phyloP scores from a whole-genome alignment of 2,113 vertebrate species.

The Psammodynastes pulverulentus region DNA sequence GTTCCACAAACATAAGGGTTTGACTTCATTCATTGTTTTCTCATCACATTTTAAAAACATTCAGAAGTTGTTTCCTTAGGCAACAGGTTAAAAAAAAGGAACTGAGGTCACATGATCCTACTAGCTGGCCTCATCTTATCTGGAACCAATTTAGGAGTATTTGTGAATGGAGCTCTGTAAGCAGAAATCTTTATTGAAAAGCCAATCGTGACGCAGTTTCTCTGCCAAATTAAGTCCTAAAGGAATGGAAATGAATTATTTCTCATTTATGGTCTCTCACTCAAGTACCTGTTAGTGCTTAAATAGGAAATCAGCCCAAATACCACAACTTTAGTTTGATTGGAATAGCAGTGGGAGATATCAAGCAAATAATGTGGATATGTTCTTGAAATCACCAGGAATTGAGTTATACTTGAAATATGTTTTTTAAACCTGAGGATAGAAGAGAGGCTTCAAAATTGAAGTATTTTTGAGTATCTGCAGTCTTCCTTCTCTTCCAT shows the following conservation, averaged over 20 bases:
- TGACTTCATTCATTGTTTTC: background rate
- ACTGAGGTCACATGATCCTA: background rate
- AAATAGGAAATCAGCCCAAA: background rate
- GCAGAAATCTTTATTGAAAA: background rate
- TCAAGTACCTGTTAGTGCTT: background rate
- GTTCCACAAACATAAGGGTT: no score
- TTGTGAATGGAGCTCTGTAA: background rate
- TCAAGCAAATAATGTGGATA: background rate
- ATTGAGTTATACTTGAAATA: background rate
- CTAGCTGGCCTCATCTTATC: background rate
- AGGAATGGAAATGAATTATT: background rate
- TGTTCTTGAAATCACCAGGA: background rate
- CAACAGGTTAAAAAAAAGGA: background rate
- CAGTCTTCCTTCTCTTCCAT: background rate
- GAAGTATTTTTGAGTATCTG: background rate
- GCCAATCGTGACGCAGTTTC: background rate
- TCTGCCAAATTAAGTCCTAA: background rate
- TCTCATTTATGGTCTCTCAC: background rate
- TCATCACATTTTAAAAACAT: background rate
- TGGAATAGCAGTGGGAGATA: background rate
- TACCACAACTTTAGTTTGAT: background rate
- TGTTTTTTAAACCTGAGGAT: background rate
- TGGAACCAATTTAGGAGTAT: background rate
- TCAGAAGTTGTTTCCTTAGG: background rate
- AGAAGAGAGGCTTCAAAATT: background rate